phyloP scores from a whole-genome alignment of 2,113 vertebrate species.

The Galeopterus variegatus region DNA sequence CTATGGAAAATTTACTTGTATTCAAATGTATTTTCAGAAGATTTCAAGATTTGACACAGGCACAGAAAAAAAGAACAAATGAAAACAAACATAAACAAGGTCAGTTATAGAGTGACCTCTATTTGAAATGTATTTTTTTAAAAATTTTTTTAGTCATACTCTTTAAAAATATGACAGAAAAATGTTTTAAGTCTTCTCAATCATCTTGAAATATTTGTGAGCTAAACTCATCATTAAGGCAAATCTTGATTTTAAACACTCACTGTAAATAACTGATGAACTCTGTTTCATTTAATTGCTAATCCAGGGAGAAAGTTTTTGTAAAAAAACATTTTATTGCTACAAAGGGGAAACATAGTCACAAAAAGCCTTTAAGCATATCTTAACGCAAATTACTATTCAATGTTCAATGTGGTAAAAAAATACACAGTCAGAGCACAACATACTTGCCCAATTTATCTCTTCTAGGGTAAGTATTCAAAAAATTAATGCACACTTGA shows the following conservation, averaged over 20 bases:
- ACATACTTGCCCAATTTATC: conserved; percentile 82
- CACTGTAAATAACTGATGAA: conserved; percentile 69
- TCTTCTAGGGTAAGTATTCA: conserved; percentile 83
- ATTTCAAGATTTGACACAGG: conserved; percentile 75
- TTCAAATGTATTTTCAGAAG: conserved; percentile 80
- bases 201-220: conserved; percentile 72
- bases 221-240: conserved; percentile 79
- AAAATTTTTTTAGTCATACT: conserved; percentile 72
- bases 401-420: conserved; percentile 87
- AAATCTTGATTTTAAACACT: conserved; percentile 77
- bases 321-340: conserved; percentile 88
- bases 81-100: conserved; percentile 77
- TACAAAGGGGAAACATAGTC: conserved; percentile 89
- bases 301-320: conserved; percentile 75
- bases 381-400: conserved; percentile 87
- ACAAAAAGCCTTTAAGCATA: conserved; percentile 88
- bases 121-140: conserved; percentile 68
- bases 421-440: conserved; percentile 87
- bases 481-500: conserved; percentile 78
- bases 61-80: conserved; percentile 64
- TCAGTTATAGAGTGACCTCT: conserved; percentile 65
- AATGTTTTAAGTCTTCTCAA: conserved; percentile 74
- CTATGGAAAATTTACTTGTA: conserved; percentile 60
- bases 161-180: conserved; percentile 75
- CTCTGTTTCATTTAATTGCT: conserved; percentile 70